Evolutionary conservation across 1,140 invertebrate species (phyloP).

Genomic region (Helicoverpa zea): DNA sequence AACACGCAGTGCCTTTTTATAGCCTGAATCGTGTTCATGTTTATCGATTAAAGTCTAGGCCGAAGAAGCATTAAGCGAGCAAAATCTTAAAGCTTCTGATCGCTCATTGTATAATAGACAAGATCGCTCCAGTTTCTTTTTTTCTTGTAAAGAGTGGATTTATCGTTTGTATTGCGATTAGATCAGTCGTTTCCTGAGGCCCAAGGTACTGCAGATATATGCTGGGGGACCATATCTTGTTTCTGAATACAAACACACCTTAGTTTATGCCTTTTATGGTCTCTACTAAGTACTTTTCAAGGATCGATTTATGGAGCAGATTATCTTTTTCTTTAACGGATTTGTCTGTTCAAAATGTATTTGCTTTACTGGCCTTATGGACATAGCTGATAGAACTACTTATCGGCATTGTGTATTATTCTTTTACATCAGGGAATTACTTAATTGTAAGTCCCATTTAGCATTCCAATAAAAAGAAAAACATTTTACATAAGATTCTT

Average conservation of each 20-base stretch:
- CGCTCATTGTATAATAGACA: conserved; percentile 1
- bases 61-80: conserved; percentile 13
- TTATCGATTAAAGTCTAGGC: conserved; percentile 15
- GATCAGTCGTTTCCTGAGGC: conserved; percentile 3
- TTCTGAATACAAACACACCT: no score
- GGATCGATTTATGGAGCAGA: no score
- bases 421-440: no score
- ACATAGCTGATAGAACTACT: no score
- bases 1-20: conserved; percentile 19
- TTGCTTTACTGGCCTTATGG: no score
- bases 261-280: no score
- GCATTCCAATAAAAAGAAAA: no score
- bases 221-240: neutral
- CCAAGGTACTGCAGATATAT: neutral
- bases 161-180: neutral
- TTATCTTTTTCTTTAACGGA: no score
- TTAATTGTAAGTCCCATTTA: no score
- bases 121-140: conserved; percentile 9
- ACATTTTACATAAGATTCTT: neutral
- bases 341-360: no score
- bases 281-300: no score
- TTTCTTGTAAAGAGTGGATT: neutral
- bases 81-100: conserved; percentile 2
- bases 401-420: no score
- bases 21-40: conserved; percentile 3